These are phyloP conservation scores for Tragopan temminckii DNA, from an alignment of 2,797 vertebrate genomes.

Conservation along the genomic window DNA sequence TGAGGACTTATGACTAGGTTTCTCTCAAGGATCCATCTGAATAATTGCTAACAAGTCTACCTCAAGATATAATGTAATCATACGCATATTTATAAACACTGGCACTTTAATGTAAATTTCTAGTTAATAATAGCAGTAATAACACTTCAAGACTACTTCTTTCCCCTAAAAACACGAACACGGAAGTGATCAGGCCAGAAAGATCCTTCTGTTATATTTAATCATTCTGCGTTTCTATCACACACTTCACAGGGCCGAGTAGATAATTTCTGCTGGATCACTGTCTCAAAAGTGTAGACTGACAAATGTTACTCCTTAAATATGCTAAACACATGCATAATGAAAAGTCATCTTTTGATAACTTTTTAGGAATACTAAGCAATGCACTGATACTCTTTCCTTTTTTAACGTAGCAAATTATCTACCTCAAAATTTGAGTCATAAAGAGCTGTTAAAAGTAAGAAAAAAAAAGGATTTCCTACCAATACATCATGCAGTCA, in stretches of 20 bases:
- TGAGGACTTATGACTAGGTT: neutral
- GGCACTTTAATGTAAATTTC: neutral
- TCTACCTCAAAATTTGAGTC: neutral
- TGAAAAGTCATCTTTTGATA: neutral
- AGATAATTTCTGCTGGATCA: neutral
- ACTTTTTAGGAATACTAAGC: neutral
- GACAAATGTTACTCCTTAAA: neutral
- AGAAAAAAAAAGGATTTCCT: neutral
- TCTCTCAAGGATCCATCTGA: neutral
- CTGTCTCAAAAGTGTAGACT: neutral
- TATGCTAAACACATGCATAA: neutral
- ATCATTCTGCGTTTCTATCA: neutral
- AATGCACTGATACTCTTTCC: neutral
- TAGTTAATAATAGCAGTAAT: neutral
- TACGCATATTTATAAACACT: neutral
- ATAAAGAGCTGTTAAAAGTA: neutral
- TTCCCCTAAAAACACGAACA: neutral
- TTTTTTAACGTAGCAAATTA: neutral
- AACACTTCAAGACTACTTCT: neutral
- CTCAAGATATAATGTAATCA: neutral
- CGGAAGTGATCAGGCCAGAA: neutral
- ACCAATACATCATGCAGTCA: neutral
- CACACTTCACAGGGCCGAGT: neutral
- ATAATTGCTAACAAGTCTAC: neutral
- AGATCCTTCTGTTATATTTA: neutral